Percentiles rank a stretch among this genome's conserved stretches.
Evolutionary conservation across 2,888 invertebrate genomes (phyloP).

Genomic region (Trissonchulus latispiculum): DNA sequence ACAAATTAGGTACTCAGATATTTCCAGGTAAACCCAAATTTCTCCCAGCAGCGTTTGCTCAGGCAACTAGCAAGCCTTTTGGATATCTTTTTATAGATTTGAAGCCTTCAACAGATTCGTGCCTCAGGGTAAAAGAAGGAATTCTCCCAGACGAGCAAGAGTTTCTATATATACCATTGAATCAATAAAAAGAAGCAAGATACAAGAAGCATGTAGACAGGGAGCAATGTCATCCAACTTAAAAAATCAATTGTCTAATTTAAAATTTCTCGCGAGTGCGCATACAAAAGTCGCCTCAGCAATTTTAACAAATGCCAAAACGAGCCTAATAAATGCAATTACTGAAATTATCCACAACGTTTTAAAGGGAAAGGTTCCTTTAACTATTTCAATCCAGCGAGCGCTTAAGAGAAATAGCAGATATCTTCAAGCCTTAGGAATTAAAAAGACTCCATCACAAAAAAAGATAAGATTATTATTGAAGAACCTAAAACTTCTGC

Average conservation of each 20-base stretch:
- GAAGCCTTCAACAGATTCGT: background rate
- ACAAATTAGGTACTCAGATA: constrained; percentile 2
- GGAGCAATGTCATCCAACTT: no score
- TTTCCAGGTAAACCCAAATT: constrained; percentile 8
- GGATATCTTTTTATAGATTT: constrained; percentile 15
- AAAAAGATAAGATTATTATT: no score
- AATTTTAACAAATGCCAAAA: background rate
- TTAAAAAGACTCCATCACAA: no score
- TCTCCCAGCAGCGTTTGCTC: constrained; percentile 1
- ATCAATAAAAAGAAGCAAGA: background rate
- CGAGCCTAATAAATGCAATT: background rate
- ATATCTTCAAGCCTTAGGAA: no score
- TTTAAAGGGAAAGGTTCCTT: no score
- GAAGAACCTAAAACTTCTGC: no score
- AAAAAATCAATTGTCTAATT: background rate
- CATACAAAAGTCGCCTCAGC: background rate
- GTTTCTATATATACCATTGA: background rate
- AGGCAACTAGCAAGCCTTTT: constrained; percentile 6
- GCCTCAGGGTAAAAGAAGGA: background rate
- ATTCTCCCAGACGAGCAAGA: background rate
- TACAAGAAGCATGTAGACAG: no score
- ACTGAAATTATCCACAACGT: no score
- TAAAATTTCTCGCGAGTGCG: background rate
- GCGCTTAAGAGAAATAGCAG: no score
- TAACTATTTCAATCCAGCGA: no score